Evolutionary conservation across 2,113 vertebrate species (phyloP).

Genomic region (Callorhinus ursinus): DNA sequence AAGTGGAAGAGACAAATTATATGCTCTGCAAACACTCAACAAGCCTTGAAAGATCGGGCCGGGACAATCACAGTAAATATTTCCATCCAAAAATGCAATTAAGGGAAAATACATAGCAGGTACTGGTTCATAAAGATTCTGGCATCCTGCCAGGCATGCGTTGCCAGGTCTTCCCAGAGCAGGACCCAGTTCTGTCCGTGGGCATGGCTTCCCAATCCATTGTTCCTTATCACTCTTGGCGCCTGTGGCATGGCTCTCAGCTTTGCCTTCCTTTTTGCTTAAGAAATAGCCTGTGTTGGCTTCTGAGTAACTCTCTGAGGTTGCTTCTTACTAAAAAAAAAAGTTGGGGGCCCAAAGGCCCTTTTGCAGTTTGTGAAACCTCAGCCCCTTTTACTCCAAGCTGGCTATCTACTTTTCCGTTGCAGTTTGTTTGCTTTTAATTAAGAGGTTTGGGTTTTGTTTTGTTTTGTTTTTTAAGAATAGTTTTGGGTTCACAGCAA

Average conservation of each 20-base stretch:
- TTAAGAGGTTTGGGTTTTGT: not conserved
- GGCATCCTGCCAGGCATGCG: not conserved
- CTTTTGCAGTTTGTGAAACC: not conserved
- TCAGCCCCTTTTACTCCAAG: not conserved
- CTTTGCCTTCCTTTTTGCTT: not conserved
- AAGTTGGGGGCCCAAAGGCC: not conserved
- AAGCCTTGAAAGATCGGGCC: not conserved
- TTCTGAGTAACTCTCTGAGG: not conserved
- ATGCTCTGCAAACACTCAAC: not conserved
- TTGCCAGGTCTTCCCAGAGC: not conserved
- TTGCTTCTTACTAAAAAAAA: not conserved
- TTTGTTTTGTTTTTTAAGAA: not conserved
- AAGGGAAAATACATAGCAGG: not conserved
- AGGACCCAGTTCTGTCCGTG: not conserved
- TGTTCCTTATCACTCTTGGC: not conserved
- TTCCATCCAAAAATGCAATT: not conserved
- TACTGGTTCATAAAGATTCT: not conserved
- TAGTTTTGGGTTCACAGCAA: not conserved
- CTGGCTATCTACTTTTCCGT: not conserved
- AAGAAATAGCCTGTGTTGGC: not conserved
- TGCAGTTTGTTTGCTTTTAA: not conserved
- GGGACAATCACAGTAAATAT: not conserved
- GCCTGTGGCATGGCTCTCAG: not conserved
- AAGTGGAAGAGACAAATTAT: not conserved
- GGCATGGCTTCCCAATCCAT: not conserved